Evolutionary conservation across 2,888 invertebrate species (phyloP), one percentile per base, ranked within the genome.

Genomic region (Tipula confusa): DNA sequence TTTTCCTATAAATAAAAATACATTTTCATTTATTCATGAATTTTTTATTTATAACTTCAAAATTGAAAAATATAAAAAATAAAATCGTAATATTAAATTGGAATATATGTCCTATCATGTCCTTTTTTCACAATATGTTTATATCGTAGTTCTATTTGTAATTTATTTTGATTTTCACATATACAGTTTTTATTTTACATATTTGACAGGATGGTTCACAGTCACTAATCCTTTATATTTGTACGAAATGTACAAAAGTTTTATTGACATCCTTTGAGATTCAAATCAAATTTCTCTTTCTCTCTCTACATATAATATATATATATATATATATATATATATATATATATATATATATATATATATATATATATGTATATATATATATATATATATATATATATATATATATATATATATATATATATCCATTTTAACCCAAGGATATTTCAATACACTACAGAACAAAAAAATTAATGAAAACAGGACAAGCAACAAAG

Each of bases 401-500:
- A 7, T 31, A 31, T 31, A 31, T 31, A 38, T 38, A 64, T 36
- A 11, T n/a, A 31, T 31, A 7, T 31, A 31, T 31, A 31, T 31
- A 38, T 38, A 38, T n/a, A 13, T 38, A 64, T 64, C 18, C 24
- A 24, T 64, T 18, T 64, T 64, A 64, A 64, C 64, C 64, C 64
- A 64, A 64, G 64, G 64, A 64, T 64, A 64, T 43, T 43, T 43
- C 43, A 15, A 43, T 64, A 24, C 64, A 64, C 24, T 64, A 18
- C 64, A 64, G 24, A 24, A 64, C 64, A 64, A 18, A 64, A 64
- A 18, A 64, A 64, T 6, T 64, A 64, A 64, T 24, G 64, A 64
- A 64, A 64, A 64, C 64, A 64, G 64, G 64, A 64, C 64, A 64
- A 64, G 64, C 64, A 64, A 64, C 64, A 64, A 64, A 64, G 64